phyloP scores from a whole-genome alignment of 2,113 vertebrate species.

The Sula dactylatra region DNA sequence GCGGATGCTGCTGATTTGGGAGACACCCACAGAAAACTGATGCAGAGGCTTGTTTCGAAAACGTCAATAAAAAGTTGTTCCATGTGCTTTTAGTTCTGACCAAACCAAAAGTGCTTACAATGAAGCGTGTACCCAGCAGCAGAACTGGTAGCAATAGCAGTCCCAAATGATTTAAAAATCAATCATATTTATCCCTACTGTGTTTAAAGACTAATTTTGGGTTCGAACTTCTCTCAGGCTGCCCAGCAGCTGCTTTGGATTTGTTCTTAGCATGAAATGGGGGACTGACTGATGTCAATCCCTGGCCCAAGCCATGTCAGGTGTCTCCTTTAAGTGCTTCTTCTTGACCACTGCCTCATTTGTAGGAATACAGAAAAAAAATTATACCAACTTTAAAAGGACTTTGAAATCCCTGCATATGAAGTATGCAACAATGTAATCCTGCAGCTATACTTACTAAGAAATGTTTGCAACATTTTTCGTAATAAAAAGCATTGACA shows the following conservation, averaged over 20 bases:
- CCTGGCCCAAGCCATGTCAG: neutral
- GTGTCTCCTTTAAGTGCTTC: neutral
- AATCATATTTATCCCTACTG: neutral
- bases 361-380: neutral
- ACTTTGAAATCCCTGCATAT: neutral
- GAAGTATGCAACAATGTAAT: neutral
- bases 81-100: neutral
- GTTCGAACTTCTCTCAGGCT: neutral
- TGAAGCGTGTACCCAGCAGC: neutral
- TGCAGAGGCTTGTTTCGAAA: neutral
- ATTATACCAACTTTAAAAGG: neutral
- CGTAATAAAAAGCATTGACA: rapidly evolving
- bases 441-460: neutral
- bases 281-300: neutral
- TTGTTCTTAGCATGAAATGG: neutral
- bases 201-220: neutral
- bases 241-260: neutral
- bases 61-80: neutral
- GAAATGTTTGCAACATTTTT: neutral
- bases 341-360: neutral
- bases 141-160: neutral
- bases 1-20: neutral
- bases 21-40: neutral
- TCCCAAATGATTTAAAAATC: neutral
- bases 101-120: neutral